A percentile compares a stretch with the other conserved stretches of the same genome.
These are phyloP conservation scores for Vandiemenella viatica DNA, from an alignment of 2,888 invertebrate genomes.

Conservation along the genomic window DNA sequence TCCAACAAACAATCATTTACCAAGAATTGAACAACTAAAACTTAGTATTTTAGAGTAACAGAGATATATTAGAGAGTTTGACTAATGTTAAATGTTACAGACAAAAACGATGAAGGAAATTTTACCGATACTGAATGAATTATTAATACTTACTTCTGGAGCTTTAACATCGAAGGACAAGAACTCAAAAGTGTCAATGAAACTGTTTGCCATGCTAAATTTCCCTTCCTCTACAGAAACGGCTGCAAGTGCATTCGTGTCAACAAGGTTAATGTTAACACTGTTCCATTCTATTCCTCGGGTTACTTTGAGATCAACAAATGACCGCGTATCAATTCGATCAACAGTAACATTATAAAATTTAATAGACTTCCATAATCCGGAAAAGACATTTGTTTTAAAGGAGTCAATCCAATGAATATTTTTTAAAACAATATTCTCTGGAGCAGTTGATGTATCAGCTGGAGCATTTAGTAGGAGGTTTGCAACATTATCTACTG, in stretches of 20 bases:
- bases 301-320: conserved; percentile 1
- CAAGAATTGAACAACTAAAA: too few species aligned
- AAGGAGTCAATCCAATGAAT: not conserved
- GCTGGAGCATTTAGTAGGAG: not conserved
- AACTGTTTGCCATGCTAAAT: not conserved
- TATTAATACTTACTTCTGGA: conserved; percentile 1
- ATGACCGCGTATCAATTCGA: not conserved
- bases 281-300: not conserved
- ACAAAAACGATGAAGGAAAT: not conserved
- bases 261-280: not conserved
- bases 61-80: too few species aligned
- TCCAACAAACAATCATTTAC: too few species aligned
- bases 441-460: not conserved
- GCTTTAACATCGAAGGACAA: not conserved
- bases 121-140: not conserved
- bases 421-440: conserved; percentile 1
- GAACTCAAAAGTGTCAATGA: conserved; percentile 1
- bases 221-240: not conserved
- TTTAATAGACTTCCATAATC: conserved; percentile 1
- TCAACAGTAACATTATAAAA: conserved; percentile 3
- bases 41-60: too few species aligned
- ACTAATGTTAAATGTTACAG: too few species aligned
- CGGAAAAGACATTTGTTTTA: not conserved
- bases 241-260: not conserved
- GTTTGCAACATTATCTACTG: not conserved